phyloP scores from a whole-genome alignment of 2,113 vertebrate species.

The Theristicus caerulescens region DNA sequence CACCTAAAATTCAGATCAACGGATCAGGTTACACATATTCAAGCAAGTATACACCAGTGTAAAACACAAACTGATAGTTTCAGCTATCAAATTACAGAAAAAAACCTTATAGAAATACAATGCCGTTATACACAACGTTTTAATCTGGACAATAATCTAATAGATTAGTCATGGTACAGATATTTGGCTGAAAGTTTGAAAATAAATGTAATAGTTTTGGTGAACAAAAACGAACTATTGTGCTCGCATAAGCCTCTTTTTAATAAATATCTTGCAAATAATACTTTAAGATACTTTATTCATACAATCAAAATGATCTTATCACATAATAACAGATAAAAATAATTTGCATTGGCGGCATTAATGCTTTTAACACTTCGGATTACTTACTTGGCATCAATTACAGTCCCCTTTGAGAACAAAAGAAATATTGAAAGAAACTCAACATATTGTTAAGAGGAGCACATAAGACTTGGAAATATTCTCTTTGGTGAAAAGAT shows the following conservation, averaged over 20 bases:
- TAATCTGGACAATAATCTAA: background rate
- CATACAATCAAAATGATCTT: background rate
- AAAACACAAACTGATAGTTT: background rate
- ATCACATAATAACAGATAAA: background rate
- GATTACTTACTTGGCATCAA: background rate
- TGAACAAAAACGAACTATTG: background rate
- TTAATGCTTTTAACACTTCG: background rate
- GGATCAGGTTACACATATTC: background rate
- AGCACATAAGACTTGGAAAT: background rate
- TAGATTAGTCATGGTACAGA: background rate
- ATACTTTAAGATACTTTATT: background rate
- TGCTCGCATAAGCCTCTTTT: background rate
- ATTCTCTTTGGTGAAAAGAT: background rate
- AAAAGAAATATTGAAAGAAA: background rate
- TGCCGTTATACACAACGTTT: background rate
- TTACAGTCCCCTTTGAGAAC: background rate
- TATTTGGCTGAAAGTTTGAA: background rate
- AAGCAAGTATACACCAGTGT: background rate
- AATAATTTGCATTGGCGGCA: background rate
- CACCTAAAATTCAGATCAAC: background rate
- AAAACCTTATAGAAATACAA: background rate
- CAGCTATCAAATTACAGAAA: constrained; percentile 13
- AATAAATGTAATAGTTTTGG: background rate
- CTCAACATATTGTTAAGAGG: background rate
- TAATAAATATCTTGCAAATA: background rate